Evolutionary conservation across 2,888 invertebrate genomes (phyloP), one percentile per base, ranked within the genome.

Genomic region (Euspilapteryx auroguttella): DNA sequence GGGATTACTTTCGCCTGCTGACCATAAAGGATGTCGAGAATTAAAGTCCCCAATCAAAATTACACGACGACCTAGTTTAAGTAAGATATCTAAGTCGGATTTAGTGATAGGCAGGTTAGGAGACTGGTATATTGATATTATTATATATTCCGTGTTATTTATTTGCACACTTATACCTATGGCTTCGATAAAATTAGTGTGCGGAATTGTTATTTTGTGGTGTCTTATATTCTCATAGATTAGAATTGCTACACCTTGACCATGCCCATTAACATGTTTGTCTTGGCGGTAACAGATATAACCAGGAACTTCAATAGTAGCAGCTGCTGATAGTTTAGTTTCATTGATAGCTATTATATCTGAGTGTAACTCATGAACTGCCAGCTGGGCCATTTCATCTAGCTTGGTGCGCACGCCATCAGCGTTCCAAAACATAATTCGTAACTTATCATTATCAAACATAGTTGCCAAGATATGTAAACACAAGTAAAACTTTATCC

Each of bases 41-140:
- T 26, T 26, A 12, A 26, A 17, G 12, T 26, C 26, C 3, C 26
- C 26, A 12, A 12, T 20, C 12, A 26, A 4, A 9, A 26, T 5
- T 4, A 26, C 11, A 6, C 12, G 11, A 10, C 17, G 7, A 3
- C 17, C 26, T 4, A 26, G 6, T 9, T 9, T 26, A 10, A 26
- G 17, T 12, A 26, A 20, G 2, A 17, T 6, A 7, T 26, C 20
- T 3, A 26, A 12, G 8, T 26, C 26, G 6, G 5, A 6, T 3
- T 8, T 2, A 12, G 12, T 12, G 5, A 17, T 10, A 3, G 17
- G n/a, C n/a, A n/a, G n/a, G n/a, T n/a, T n/a, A n/a, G n/a, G n/a
- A n/a, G n/a, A n/a, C n/a, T n/a, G n/a, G n/a, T n/a, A n/a, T n/a
- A n/a, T n/a, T n/a, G n/a, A n/a, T n/a, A n/a, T n/a, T n/a, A n/a